A percentile compares a stretch with the other conserved stretches of the same genome.
Evolutionary conservation across 1,140 invertebrate species (phyloP).

Genomic region (Meloidogyne hapla): DNA sequence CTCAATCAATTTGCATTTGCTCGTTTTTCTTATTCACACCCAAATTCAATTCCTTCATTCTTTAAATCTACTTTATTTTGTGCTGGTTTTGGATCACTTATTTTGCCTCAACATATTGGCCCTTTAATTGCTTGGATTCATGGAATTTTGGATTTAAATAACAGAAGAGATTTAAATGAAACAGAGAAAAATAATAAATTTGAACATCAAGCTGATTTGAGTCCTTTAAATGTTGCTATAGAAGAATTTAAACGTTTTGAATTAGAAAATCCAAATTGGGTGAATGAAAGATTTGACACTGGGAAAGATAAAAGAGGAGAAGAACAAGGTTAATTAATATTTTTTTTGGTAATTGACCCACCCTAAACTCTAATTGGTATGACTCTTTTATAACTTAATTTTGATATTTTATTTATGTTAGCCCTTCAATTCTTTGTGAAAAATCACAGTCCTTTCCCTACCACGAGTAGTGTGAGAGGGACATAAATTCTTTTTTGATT

Average conservation of each 20-base stretch:
- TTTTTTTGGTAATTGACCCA: too few relatives aligned
- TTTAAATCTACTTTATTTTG: slow-evolving; percentile 35
- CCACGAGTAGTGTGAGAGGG: too few relatives aligned
- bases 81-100: slow-evolving; percentile 26
- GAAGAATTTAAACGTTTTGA: slow-evolving; percentile 3
- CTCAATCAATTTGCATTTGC: slow-evolving; percentile 43
- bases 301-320: slow-evolving; percentile 6
- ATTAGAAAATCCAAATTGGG: slow-evolving; percentile 33
- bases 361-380: too few relatives aligned
- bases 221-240: slow-evolving; percentile 19
- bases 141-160: slow-evolving; percentile 23
- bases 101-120: slow-evolving; percentile 35
- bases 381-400: too few relatives aligned
- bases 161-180: not conserved
- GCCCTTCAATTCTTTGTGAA: too few relatives aligned
- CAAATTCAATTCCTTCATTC: slow-evolving; percentile 40
- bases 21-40: slow-evolving; percentile 37
- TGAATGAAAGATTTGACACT: slow-evolving; percentile 28
- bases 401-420: too few relatives aligned
- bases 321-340: too few relatives aligned
- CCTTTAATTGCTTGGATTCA: slow-evolving; percentile 39
- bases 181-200: slow-evolving; percentile 13
- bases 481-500: too few relatives aligned
- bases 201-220: slow-evolving; percentile 31
- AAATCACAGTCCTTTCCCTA: too few relatives aligned